These are phyloP conservation scores for Leucophenga maculata DNA, from an alignment of 2,888 invertebrate genomes.

Conservation along the genomic window DNA sequence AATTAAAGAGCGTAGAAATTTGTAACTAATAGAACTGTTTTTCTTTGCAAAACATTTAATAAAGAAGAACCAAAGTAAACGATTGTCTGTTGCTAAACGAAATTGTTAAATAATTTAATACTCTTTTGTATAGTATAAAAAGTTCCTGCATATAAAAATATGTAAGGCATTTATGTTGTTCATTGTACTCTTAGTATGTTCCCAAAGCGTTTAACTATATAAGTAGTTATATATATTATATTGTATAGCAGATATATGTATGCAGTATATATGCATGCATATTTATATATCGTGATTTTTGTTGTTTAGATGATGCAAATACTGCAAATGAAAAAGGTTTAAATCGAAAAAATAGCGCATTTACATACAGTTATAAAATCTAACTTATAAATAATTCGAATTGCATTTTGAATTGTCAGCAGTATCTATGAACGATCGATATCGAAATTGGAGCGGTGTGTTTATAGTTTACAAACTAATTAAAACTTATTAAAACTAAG, in stretches of 20 bases:
- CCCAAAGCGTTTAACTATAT: background rate
- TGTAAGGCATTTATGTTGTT: constrained; percentile 19
- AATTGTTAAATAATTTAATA: constrained; percentile 3
- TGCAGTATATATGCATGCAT: background rate
- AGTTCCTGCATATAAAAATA: constrained; percentile 1
- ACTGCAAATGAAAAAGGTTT: constrained; percentile 4
- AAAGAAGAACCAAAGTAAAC: background rate
- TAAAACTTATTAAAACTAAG: constrained; percentile 1
- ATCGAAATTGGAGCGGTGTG: background rate
- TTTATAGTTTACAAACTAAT: background rate
- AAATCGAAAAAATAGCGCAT: constrained; percentile 1
- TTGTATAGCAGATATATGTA: background rate
- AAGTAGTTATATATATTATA: background rate
- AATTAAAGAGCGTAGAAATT: constrained; percentile 2
- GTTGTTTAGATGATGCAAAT: constrained; percentile 11
- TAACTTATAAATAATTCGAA: constrained; percentile 21
- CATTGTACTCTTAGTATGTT: constrained; percentile 10
- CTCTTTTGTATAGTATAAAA: background rate
- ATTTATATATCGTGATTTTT: constrained; percentile 1
- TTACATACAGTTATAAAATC: background rate
- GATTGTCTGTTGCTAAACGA: background rate
- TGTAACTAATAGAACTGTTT: background rate
- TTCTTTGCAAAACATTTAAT: background rate
- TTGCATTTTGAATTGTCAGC: background rate
- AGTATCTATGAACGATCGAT: too few species aligned